These are phyloP conservation scores for Callipepla squamata DNA, from an alignment of 2,113 vertebrate species.

Conservation along the genomic window DNA sequence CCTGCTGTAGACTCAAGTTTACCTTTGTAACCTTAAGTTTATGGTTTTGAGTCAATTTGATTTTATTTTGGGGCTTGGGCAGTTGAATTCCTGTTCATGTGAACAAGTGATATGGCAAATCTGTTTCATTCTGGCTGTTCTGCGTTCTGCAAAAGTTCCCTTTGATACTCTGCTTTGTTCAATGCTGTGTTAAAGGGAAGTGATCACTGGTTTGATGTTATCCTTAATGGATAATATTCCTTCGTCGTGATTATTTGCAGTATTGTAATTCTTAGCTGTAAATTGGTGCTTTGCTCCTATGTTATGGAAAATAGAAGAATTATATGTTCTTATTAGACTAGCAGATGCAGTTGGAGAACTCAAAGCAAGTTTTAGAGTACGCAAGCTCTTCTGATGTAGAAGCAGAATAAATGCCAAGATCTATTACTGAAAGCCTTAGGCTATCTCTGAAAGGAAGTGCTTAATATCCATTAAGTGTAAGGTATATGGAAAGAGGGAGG, in stretches of 20 bases:
- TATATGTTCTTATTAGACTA: not conserved
- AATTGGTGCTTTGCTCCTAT: not conserved
- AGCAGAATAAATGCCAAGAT: not conserved
- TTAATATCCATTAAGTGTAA: not conserved
- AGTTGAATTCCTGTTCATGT: not conserved
- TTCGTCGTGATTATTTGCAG: not conserved
- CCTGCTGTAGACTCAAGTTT: not conserved
- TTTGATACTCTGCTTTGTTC: not conserved
- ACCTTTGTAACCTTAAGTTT: not conserved
- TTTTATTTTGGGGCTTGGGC: not conserved
- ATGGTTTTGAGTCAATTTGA: not conserved
- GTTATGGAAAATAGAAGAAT: not conserved
- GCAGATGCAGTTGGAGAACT: not conserved
- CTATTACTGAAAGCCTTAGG: not conserved
- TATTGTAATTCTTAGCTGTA: not conserved
- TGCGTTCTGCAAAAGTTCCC: not conserved
- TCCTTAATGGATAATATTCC: not conserved
- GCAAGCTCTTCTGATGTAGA: not conserved
- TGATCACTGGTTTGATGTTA: not conserved
- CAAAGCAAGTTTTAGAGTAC: not conserved
- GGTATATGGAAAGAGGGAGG: not conserved
- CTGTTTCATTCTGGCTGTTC: not conserved
- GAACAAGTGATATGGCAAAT: not conserved
- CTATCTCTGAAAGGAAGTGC: not conserved
- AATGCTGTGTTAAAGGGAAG: not conserved